Evolutionary conservation across 2,888 invertebrate species (phyloP), one percentile per base, ranked within the genome.

Genomic region (Epicampocera succincta): DNA sequence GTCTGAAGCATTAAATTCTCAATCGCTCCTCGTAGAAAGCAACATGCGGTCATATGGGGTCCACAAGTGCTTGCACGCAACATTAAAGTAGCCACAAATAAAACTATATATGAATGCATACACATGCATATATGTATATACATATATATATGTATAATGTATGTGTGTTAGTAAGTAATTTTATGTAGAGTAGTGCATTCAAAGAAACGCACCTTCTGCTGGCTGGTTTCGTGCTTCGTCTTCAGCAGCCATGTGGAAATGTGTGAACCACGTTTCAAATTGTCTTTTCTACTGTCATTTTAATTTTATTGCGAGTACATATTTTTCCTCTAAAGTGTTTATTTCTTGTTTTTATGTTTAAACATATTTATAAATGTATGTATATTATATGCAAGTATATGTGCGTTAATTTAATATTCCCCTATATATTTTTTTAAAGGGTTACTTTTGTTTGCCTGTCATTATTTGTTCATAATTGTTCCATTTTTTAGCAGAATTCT

Each of bases 221-320:
- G 56, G 60, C 11, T 69, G 54, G 33, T 9, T 33, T 33, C 12
- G 40, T 52, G 11, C 60, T 11, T 46, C 15, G 68, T 40, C 21
- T 17, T 38, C 52, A 42, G 75, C 68, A 69, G n/a, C 52, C 74
- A 82, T 77, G 71, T 74, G 69, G 65, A 78, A 82, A 82, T 77
- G 77, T 81, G 81, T 81, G 73, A 81, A 77, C 63, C 42, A 61
- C 54, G 63, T 50, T 73, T 60, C 21, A 76, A 52, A 42, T 29
- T 68, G 68, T 76, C 50, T 25, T 60, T 76, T 40, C 52, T 68
- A 60, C 61, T 44, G 42, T 42, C 29, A 42, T 40, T 33, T 11
- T 21, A 66, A 54, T 75, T 46, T 40, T 65, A n/a, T n/a, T 66
- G 38, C 8, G 33, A 29, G 33, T 33, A 33, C 9, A 5, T 6